phyloP scores from a whole-genome alignment of 2,797 vertebrate genomes.

The Microhierax caerulescens region DNA sequence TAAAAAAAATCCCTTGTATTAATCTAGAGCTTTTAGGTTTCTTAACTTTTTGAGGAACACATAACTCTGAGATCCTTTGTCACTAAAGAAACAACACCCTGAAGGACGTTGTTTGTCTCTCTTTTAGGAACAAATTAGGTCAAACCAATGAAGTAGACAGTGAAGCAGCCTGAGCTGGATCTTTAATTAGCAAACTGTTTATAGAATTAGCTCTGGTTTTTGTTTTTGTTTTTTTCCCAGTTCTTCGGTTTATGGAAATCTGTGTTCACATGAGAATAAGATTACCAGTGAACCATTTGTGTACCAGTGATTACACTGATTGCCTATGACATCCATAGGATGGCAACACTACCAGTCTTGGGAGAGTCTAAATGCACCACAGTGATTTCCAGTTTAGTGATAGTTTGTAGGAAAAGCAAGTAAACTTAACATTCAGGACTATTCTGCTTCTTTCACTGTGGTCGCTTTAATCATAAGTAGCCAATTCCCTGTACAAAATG shows the following conservation, averaged over 20 bases:
- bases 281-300: neutral
- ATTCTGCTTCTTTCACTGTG: neutral
- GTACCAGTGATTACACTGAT: constrained; percentile 8
- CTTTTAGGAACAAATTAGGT: constrained; percentile 38
- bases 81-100: neutral
- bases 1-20: accelerated
- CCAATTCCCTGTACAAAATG: neutral
- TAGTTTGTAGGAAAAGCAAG: neutral
- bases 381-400: neutral
- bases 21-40: neutral
- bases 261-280: neutral
- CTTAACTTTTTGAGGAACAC: neutral
- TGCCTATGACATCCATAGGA: neutral
- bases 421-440: neutral
- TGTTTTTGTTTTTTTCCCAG: neutral
- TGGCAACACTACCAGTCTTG: neutral
- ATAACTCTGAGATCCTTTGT: neutral
- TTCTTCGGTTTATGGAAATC: neutral
- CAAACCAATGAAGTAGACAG: constrained; percentile 1
- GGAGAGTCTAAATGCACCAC: neutral
- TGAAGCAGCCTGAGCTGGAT: constrained; percentile 8
- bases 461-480: neutral
- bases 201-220: constrained; percentile 39
- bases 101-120: constrained; percentile 3
- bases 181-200: constrained; percentile 16